A percentile compares a stretch with the other conserved stretches of the same genome.
phyloP scores from a whole-genome alignment of 2,888 invertebrate genomes.

The Microctonus brassicae region DNA sequence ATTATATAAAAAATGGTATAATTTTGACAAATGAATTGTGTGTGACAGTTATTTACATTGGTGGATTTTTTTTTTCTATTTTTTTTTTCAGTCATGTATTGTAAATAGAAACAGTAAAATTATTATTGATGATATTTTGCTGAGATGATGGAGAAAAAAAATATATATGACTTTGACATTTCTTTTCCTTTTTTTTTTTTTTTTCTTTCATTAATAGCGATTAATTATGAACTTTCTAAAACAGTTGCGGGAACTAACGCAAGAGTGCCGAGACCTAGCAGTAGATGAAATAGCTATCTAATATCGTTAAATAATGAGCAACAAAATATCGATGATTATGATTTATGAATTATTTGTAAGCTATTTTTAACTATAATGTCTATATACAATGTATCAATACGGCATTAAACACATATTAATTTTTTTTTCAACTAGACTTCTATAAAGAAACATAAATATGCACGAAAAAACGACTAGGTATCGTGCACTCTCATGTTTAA shows the following conservation, averaged over 20 bases:
- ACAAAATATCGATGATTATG: too few relatives aligned
- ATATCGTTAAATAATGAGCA: background rate
- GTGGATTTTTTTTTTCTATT: constrained; percentile 50
- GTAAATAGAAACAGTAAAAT: constrained; percentile 33
- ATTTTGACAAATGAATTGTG: constrained; percentile 64
- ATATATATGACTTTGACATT: constrained; percentile 49
- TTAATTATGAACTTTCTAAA: constrained; percentile 62
- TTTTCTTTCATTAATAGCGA: constrained; percentile 45
- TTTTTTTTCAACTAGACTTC: too few relatives aligned
- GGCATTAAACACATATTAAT: background rate
- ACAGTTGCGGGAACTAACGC: constrained; percentile 67
- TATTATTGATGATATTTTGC: constrained; percentile 8
- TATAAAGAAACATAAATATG: constrained; percentile 19
- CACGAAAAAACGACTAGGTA: constrained; percentile 41
- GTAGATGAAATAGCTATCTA: constrained; percentile 35
- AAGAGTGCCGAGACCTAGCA: constrained; percentile 59
- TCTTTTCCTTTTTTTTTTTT: background rate
- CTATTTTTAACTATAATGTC: background rate
- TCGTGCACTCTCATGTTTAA: constrained; percentile 63
- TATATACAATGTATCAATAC: background rate
- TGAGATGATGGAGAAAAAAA: constrained; percentile 24
- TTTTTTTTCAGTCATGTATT: constrained; percentile 25
- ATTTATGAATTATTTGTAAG: background rate
- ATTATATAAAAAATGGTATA: constrained; percentile 68
- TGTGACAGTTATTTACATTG: constrained; percentile 66